Conservation (phyloP, 2,888 invertebrate species). For the Pyrocoelia pectoralis region DNA sequence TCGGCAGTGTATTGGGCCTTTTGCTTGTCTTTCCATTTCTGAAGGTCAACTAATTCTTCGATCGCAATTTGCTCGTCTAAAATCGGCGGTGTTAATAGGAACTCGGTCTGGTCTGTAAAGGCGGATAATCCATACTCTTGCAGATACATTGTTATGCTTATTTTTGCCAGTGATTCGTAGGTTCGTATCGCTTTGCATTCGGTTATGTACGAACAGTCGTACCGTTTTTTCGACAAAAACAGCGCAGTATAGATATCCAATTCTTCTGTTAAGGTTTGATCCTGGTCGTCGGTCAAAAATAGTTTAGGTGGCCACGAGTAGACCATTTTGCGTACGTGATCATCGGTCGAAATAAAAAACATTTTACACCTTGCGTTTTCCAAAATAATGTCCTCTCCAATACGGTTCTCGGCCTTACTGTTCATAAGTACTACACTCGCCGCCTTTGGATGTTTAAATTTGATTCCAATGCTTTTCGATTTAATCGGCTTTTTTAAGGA, state of each 20-base stretch:
- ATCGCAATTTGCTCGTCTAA: slow-evolving; percentile 58
- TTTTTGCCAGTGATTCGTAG: slow-evolving; percentile 45
- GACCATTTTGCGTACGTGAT: slow-evolving; percentile 46
- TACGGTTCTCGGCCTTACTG: slow-evolving; percentile 43
- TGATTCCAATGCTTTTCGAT: slow-evolving; percentile 46
- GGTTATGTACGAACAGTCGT: slow-evolving; percentile 40
- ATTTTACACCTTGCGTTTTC: slow-evolving; percentile 47
- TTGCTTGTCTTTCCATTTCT: slow-evolving; percentile 77
- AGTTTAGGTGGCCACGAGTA: slow-evolving; percentile 51
- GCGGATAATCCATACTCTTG: slow-evolving; percentile 37
- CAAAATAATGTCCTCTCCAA: slow-evolving; percentile 42
- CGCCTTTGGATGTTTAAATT: slow-evolving; percentile 54
- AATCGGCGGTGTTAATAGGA: slow-evolving; percentile 48
- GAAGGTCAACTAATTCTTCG: slow-evolving; percentile 71
- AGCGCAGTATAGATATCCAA: slow-evolving; percentile 43
- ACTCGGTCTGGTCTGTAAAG: slow-evolving; percentile 22
- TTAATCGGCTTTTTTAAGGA: slow-evolving; percentile 43
- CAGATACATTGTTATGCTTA: slow-evolving; percentile 45
- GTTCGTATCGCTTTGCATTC: slow-evolving; percentile 41
- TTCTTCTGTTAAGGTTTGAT: slow-evolving; percentile 44
- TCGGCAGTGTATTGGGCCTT: slow-evolving; percentile 69
- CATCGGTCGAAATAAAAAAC: slow-evolving; percentile 47
- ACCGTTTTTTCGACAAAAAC: slow-evolving; percentile 27
- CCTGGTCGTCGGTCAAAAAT: slow-evolving; percentile 46
- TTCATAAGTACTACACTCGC: slow-evolving; percentile 46